Conservation (phyloP, 2,113 vertebrate species). For the Myocastor coypus region DNA sequence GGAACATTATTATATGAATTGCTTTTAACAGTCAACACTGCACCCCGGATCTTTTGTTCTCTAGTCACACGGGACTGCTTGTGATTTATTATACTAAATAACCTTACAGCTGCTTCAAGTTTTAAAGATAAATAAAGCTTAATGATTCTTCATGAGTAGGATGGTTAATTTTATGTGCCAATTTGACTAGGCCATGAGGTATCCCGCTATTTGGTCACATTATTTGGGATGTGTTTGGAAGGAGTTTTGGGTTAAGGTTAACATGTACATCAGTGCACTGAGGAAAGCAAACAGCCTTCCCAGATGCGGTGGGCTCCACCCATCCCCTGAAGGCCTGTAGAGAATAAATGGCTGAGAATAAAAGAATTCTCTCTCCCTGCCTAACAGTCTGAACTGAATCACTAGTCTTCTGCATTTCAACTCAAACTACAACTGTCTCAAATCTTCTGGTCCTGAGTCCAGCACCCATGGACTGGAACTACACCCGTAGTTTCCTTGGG, state of each 20-base stretch:
- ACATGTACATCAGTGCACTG: not conserved
- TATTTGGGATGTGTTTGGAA: not conserved
- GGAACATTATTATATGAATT: not conserved
- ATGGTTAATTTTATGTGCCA: not conserved
- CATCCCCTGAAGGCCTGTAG: not conserved
- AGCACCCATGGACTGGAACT: not conserved
- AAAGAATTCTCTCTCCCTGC: not conserved
- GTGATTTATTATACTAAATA: not conserved
- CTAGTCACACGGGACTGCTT: not conserved
- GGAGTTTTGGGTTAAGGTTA: not conserved
- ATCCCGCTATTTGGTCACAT: not conserved
- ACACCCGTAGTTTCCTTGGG: not conserved
- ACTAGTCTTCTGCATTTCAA: not conserved
- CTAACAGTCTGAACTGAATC: not conserved
- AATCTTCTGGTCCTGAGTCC: not conserved
- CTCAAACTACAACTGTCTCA: not conserved
- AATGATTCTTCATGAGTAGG: not conserved
- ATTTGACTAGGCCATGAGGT: not conserved
- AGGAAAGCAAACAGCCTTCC: not conserved
- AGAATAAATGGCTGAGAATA: not conserved
- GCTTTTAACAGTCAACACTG: not conserved
- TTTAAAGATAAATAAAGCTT: constrained; percentile 49
- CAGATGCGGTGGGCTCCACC: not conserved
- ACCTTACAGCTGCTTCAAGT: not conserved
- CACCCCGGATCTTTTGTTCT: not conserved